These are phyloP conservation scores for Lutjanus argentimaculatus DNA, from an alignment of 2,797 vertebrate species.

Conservation along the genomic window DNA sequence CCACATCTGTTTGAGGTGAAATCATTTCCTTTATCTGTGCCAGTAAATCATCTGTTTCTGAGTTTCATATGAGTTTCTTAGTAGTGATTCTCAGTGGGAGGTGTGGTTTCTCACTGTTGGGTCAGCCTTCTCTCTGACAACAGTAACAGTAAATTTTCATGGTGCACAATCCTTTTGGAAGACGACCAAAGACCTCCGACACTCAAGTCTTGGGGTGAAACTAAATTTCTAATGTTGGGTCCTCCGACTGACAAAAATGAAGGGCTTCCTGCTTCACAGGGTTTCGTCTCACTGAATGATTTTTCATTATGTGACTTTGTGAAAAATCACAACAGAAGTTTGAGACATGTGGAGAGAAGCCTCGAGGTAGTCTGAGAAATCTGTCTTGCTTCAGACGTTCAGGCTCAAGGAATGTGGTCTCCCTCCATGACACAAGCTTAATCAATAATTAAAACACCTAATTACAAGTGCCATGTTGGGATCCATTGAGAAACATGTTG, in stretches of 20 bases:
- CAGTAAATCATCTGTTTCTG: slow-evolving; percentile 36
- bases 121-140: slow-evolving; percentile 15
- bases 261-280: slow-evolving; percentile 26
- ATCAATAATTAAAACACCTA: not conserved
- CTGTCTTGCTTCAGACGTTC: not conserved
- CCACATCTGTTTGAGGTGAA: slow-evolving; percentile 4
- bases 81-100: slow-evolving; percentile 13
- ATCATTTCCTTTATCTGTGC: slow-evolving; percentile 17
- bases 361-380: slow-evolving; percentile 16
- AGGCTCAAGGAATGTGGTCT: not conserved
- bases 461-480: slow-evolving; percentile 1
- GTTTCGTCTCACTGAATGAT: slow-evolving; percentile 20
- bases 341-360: slow-evolving; percentile 14
- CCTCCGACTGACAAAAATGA: slow-evolving; percentile 27
- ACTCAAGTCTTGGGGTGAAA: not conserved
- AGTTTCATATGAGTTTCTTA: slow-evolving; percentile 10
- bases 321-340: slow-evolving; percentile 25
- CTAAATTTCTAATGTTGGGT: slow-evolving; percentile 14
- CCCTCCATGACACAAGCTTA: not conserved
- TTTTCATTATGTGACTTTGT: slow-evolving; percentile 33
- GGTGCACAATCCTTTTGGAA: slow-evolving; percentile 20
- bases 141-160: slow-evolving; percentile 24
- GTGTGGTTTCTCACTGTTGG: slow-evolving; percentile 36
- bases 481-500: not conserved
- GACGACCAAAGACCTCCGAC: slow-evolving; percentile 16